Base-by-base conservation (phyloP, 2,888 invertebrate species). In the Megalurothrips usitatus region DNA sequence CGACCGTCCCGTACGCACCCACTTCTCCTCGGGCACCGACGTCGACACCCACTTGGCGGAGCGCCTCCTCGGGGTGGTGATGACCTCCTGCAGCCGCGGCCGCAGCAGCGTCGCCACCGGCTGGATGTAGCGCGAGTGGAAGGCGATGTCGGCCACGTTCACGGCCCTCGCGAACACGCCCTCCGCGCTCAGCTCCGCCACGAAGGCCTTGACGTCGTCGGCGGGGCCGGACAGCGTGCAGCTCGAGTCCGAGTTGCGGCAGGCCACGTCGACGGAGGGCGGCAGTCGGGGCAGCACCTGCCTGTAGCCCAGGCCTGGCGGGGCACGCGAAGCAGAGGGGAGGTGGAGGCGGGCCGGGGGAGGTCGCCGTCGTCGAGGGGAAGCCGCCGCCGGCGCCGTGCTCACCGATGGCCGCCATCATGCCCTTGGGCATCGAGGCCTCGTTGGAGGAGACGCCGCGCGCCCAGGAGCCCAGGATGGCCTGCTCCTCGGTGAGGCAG, bases 321-420 rank as follows among this genome's bases (percentile, higher is more conserved):
- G 19, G 10, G 6, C 58, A 2, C 6, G 58, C 34, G 34, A 43
- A 43, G 34, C 34, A 58, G 17, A n/a, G 17, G 17, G 17, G 19
- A 58, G 14, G n/a, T n/a, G 1, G 6, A 52, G 49, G 9, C 10
- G 14, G 49, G 49, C 14, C 14, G 12, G 19, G 52, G 52, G n/a
- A n/a, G n/a, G 12, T 12, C 52, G 10, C 19, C 52, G 19, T 17
- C 10, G 3, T 52, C 6, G 14, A 19, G 3, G 3, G 52, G 12
- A n/a, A n/a, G n/a, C n/a, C n/a, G n/a, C n/a, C n/a, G n/a, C n/a
- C n/a, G 14, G 52, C 3, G 14, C 52, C 12, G 52, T 14, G 10
- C 58, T 58, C n/a, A 58, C 88, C 96, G 11, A 97, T 90, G 9
- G 96, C 95, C 63, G 97, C 97, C 97, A 97, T 97, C 48, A 94